Percentiles rank a stretch among this genome's conserved stretches.
These are phyloP conservation scores for Sander vitreus DNA, from an alignment of 2,113 vertebrate species.

Conservation along the genomic window DNA sequence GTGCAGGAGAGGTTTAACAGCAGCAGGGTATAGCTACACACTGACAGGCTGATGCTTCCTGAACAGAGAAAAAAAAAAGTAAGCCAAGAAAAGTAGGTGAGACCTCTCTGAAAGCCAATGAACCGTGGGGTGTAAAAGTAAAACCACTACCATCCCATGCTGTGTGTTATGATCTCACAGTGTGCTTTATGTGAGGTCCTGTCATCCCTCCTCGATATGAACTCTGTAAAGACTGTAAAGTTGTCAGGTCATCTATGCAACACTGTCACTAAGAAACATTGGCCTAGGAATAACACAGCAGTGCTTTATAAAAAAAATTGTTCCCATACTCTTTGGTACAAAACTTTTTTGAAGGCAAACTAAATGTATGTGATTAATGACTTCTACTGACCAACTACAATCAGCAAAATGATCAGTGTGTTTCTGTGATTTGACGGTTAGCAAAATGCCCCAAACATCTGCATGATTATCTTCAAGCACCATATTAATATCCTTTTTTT, in stretches of 20 bases:
- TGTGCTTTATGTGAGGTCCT: constrained; percentile 33
- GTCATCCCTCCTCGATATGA: constrained; percentile 17
- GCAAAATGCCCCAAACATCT: not conserved
- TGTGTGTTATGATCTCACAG: constrained; percentile 46
- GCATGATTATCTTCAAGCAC: not conserved
- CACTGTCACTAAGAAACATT: not conserved
- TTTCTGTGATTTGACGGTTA: not conserved
- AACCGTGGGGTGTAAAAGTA: constrained; percentile 37
- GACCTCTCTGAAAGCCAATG: constrained; percentile 28
- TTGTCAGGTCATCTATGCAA: constrained; percentile 22
- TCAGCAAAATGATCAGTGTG: not conserved
- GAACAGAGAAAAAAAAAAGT: not conserved
- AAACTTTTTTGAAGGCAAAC: not conserved
- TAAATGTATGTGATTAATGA: not conserved
- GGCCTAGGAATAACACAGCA: not conserved
- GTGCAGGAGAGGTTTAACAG: constrained; percentile 25
- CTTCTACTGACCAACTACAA: not conserved
- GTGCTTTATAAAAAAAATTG: not conserved
- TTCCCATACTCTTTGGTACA: not conserved
- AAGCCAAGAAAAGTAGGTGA: not conserved
- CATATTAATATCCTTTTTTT: not conserved
- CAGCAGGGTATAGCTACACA: constrained; percentile 19
- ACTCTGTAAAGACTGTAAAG: not conserved
- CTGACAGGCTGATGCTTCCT: constrained; percentile 39
- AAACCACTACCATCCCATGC: constrained; percentile 37